Conservation (phyloP, 35 echinoderm and acorn worm genomes). For the Apostichopus japonicus region DNA sequence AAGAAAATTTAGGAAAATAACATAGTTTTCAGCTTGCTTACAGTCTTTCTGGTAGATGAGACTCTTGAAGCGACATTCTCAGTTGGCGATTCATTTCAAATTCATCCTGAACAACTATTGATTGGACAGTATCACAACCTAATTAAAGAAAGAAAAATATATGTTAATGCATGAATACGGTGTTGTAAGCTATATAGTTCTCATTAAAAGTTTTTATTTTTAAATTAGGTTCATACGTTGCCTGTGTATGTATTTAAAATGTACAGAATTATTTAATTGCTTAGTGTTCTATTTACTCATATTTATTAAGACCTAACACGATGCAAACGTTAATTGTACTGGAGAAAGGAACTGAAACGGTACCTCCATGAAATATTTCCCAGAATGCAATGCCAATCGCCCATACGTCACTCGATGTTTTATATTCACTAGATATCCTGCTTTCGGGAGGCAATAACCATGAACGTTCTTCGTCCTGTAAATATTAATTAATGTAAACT, state of each 20-base stretch:
- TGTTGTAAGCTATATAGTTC: too few relatives aligned
- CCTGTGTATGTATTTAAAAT: too few relatives aligned
- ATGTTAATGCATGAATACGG: too few relatives aligned
- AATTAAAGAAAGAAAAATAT: neutral
- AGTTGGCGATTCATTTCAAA: neutral
- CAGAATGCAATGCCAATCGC: constrained; percentile 13
- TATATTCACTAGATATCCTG: neutral
- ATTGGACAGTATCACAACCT: neutral
- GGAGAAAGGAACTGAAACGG: neutral
- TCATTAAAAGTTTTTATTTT: too few relatives aligned
- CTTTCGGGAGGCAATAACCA: neutral
- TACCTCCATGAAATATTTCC: neutral
- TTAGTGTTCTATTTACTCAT: too few relatives aligned
- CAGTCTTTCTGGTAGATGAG: neutral
- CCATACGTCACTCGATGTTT: neutral
- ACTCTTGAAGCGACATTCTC: neutral
- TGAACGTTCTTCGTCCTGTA: neutral
- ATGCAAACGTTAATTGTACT: too few relatives aligned
- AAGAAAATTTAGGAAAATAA: neutral
- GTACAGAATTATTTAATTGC: too few relatives aligned
- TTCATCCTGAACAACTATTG: neutral
- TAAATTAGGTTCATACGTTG: too few relatives aligned
- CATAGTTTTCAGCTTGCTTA: neutral
- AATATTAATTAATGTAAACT: neutral
- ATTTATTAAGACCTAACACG: too few relatives aligned